A percentile compares a stretch with the other conserved stretches of the same genome.
phyloP scores from a whole-genome alignment of 2,888 invertebrate genomes.

The Erebia ligea region DNA sequence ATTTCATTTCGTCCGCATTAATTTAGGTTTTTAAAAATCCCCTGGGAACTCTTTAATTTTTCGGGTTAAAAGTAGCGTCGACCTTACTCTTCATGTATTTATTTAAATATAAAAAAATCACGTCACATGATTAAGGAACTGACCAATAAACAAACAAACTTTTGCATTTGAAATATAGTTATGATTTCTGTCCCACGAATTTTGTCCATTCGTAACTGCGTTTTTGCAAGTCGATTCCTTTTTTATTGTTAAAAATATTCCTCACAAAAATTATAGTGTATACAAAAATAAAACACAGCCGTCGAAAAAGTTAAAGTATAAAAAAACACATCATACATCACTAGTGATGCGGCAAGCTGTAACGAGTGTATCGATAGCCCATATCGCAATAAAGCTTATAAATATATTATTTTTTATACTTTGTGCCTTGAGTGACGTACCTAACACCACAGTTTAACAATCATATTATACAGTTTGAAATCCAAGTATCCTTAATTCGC shows the following conservation, averaged over 20 bases:
- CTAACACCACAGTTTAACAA: background rate
- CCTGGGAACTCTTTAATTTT: too few species aligned
- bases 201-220: background rate
- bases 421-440: slow-evolving; percentile 15
- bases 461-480: background rate
- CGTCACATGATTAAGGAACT: too few species aligned
- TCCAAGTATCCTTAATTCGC: background rate
- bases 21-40: too few species aligned
- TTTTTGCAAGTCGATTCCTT: background rate
- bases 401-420: slow-evolving; percentile 9
- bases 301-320: slow-evolving; percentile 15
- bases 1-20: too few species aligned
- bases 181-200: background rate
- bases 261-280: background rate
- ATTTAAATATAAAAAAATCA: too few species aligned
- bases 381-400: slow-evolving; percentile 42
- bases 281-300: slow-evolving; percentile 15
- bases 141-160: too few species aligned
- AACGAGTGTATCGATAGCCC: slow-evolving; percentile 52
- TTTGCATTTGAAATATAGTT: background rate
- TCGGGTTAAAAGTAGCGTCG: too few species aligned
- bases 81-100: too few species aligned
- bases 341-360: slow-evolving; percentile 47
- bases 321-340: slow-evolving; percentile 41
- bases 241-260: background rate